Conservation (phyloP, 1,140 invertebrate genomes). For the Hirudo medicinalis region DNA sequence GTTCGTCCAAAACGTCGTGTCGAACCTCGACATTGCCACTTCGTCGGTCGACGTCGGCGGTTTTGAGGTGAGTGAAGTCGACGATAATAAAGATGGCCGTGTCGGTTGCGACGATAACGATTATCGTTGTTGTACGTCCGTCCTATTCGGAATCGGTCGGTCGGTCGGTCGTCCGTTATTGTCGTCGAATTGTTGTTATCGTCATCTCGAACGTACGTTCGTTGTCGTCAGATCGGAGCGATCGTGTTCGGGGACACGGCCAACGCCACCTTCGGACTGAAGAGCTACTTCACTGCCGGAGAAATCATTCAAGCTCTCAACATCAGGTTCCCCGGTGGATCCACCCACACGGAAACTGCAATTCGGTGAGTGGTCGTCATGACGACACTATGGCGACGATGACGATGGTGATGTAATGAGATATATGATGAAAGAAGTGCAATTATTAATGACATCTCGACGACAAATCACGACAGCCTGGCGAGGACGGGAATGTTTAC, state of each 20-base stretch:
- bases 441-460: too few species aligned
- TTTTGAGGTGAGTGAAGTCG: not conserved
- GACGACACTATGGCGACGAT: too few species aligned
- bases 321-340: slow-evolving; percentile 14
- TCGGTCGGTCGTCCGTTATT: too few species aligned
- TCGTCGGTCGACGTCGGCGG: not conserved
- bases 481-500: slow-evolving; percentile 25
- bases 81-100: not conserved
- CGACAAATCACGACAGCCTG: not conserved
- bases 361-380: not conserved
- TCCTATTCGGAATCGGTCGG: too few species aligned
- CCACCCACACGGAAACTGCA: slow-evolving; percentile 19
- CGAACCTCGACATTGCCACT: not conserved
- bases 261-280: slow-evolving; percentile 32
- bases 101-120: not conserved
- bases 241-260: slow-evolving; percentile 30
- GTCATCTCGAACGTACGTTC: too few species aligned
- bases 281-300: slow-evolving; percentile 28
- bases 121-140: too few species aligned
- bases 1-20: slow-evolving; percentile 7
- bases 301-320: slow-evolving; percentile 27
- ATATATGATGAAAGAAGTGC: too few species aligned
- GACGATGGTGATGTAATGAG: too few species aligned
- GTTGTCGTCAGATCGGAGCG: slow-evolving; percentile 21
- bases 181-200: too few species aligned